phyloP scores from a whole-genome alignment of 2,113 vertebrate genomes.

The Isurus oxyrinchus region DNA sequence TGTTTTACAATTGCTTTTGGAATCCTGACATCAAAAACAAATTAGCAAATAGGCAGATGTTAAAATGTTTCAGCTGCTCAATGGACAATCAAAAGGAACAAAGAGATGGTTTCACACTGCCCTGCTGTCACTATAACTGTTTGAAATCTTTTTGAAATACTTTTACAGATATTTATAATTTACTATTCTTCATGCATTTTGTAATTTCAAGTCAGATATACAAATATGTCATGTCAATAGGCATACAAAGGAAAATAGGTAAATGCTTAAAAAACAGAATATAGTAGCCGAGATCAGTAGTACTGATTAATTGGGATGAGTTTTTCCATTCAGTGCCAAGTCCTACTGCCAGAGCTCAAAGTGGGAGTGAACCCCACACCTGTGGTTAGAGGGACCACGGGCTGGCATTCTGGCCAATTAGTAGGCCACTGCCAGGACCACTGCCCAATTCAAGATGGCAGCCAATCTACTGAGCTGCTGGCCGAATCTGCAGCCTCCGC shows the following conservation, averaged over 20 bases:
- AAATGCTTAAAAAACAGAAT: not conserved
- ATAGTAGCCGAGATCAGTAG: not conserved
- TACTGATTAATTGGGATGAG: not conserved
- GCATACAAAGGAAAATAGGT: not conserved
- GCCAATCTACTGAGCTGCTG: too few relatives aligned
- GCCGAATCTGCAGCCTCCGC: too few relatives aligned
- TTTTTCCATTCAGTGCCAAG: not conserved
- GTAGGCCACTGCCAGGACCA: not conserved
- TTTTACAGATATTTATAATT: not conserved
- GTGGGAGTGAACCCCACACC: not conserved
- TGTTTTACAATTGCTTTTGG: not conserved
- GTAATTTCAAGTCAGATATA: not conserved
- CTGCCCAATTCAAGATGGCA: too few relatives aligned
- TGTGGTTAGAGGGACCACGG: not conserved
- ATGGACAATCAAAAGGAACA: not conserved
- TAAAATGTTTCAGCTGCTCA: not conserved
- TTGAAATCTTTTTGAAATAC: not conserved
- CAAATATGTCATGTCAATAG: not conserved
- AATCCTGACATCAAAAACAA: not conserved
- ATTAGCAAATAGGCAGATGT: not conserved
- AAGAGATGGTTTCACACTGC: not conserved
- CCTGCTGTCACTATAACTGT: not conserved
- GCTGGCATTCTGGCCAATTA: not conserved
- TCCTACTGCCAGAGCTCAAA: not conserved
- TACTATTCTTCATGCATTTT: not conserved